Conservation (phyloP, 2,888 invertebrate species). For the Leptinotarsa tumamoca region DNA sequence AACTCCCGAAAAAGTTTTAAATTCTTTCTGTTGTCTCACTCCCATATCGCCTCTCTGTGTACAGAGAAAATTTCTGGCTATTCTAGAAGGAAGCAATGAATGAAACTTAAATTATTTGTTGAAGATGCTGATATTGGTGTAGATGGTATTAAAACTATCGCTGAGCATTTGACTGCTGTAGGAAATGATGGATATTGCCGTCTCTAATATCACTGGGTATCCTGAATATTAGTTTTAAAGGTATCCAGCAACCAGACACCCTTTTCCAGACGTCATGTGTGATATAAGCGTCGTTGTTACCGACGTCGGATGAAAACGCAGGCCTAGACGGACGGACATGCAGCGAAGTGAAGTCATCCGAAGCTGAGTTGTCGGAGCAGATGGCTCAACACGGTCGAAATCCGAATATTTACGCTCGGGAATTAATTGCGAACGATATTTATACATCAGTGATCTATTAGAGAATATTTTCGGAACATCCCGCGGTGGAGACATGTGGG, state of each 20-base stretch:
- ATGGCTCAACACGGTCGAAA: constrained; percentile 28
- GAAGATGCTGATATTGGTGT: too few species aligned
- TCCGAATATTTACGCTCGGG: constrained; percentile 22
- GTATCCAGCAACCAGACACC: neutral
- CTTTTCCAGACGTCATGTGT: neutral
- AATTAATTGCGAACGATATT: constrained; percentile 29
- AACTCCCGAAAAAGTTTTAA: too few species aligned
- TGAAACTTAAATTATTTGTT: too few species aligned
- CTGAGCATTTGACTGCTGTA: too few species aligned
- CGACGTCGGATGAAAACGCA: neutral
- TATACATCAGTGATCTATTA: constrained; percentile 35
- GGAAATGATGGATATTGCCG: too few species aligned
- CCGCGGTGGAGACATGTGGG: neutral
- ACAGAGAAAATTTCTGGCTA: too few species aligned
- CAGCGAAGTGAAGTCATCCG: constrained; percentile 22
- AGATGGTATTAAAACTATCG: too few species aligned
- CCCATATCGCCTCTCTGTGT: too few species aligned
- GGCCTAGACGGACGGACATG: neutral
- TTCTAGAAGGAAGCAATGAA: too few species aligned
- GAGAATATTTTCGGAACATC: constrained; percentile 23
- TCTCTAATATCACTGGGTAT: too few species aligned
- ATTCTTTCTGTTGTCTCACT: too few species aligned
- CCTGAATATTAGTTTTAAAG: neutral
- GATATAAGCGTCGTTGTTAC: neutral
- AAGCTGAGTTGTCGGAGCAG: constrained; percentile 29